Conservation (phyloP, 2,113 vertebrate genomes). For the Campylomormyrus numenius region DNA sequence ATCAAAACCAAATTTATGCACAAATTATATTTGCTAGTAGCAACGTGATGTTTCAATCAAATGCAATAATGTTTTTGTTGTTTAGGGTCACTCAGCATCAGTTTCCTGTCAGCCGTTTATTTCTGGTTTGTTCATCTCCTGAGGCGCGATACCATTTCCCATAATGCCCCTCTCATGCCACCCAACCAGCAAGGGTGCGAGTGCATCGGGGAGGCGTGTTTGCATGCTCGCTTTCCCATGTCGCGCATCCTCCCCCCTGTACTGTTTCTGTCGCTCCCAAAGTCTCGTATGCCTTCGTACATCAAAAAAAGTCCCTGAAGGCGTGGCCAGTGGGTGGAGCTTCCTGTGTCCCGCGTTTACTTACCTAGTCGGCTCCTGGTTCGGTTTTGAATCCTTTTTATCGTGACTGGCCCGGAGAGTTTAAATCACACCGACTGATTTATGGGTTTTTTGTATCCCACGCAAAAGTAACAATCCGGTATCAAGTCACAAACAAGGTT, state of each 20-base stretch:
- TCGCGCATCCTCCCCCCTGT: not conserved
- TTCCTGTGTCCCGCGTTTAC: not conserved
- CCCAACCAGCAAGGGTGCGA: not conserved
- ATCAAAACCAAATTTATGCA: slow-evolving; percentile 30
- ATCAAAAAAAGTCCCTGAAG: not conserved
- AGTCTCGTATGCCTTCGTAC: not conserved
- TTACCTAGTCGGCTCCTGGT: not conserved
- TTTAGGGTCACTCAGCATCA: slow-evolving; percentile 21
- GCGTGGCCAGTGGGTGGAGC: not conserved
- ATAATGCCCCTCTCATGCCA: not conserved
- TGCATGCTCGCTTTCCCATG: not conserved
- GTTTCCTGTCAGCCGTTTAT: slow-evolving; percentile 5
- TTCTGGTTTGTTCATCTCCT: not conserved
- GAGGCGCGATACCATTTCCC: not conserved
- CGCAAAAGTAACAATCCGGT: not conserved
- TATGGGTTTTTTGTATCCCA: not conserved
- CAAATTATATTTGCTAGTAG: slow-evolving; percentile 33
- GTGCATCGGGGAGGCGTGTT: not conserved
- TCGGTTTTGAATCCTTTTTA: not conserved
- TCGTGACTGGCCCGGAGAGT: not conserved
- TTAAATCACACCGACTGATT: not conserved
- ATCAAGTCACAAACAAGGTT: not conserved
- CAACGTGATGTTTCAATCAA: slow-evolving; percentile 11
- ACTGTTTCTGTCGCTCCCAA: not conserved
- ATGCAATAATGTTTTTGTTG: slow-evolving; percentile 25